Conservation (phyloP, 2,888 invertebrate species). For the Alviniconcha strummeri region DNA sequence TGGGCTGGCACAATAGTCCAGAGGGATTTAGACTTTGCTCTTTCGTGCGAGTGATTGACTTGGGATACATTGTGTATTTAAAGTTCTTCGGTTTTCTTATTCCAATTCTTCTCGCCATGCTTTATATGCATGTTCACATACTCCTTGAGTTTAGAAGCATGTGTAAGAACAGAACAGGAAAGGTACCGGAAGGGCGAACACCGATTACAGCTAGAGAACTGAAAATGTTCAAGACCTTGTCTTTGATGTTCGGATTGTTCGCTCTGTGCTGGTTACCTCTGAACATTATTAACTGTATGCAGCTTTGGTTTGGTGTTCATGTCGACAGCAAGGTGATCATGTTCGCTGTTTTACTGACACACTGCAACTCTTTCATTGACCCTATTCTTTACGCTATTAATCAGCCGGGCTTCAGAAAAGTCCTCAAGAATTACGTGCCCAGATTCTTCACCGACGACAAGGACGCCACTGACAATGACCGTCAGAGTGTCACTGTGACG, state of each 20-base stretch:
- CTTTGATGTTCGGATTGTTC: constrained; percentile 65
- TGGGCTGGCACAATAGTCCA: constrained; percentile 67
- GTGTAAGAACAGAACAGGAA: constrained; percentile 58
- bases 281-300: constrained; percentile 65
- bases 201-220: constrained; percentile 45
- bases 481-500: too few species aligned
- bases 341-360: constrained; percentile 66
- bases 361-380: constrained; percentile 69
- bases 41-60: constrained; percentile 66
- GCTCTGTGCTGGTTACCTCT: constrained; percentile 69
- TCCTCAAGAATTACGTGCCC: too few species aligned
- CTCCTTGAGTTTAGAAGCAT: too few species aligned
- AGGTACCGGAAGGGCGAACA: constrained; percentile 33
- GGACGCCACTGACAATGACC: too few species aligned
- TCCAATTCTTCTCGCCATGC: constrained; percentile 61
- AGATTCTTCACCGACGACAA: too few species aligned
- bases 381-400: constrained; percentile 67
- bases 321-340: constrained; percentile 48
- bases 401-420: neutral
- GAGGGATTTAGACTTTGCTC: constrained; percentile 47
- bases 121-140: constrained; percentile 66
- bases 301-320: constrained; percentile 43
- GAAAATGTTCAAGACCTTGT: constrained; percentile 66
- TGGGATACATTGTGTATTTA: constrained; percentile 70
- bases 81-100: constrained; percentile 69